These are phyloP conservation scores for Thunnus maccoyii DNA, from an alignment of 2,113 vertebrate species.

Conservation along the genomic window DNA sequence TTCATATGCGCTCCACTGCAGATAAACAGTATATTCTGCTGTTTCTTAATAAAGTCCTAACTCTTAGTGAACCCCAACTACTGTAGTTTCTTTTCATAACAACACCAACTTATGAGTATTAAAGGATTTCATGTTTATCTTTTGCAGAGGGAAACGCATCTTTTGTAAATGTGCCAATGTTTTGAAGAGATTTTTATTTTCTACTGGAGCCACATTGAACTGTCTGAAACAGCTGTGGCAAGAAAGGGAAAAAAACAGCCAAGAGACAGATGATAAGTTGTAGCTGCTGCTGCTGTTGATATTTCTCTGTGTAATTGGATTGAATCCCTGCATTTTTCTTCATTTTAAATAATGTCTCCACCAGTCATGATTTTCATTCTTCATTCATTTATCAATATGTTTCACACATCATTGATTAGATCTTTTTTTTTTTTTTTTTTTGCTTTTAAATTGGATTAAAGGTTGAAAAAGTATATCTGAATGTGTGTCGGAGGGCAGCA, in stretches of 20 bases:
- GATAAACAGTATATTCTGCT: background rate
- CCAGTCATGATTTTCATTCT: background rate
- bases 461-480: background rate
- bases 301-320: conserved; percentile 16
- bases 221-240: conserved; percentile 5
- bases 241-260: background rate
- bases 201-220: background rate
- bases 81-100: background rate
- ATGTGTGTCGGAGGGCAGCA: no score
- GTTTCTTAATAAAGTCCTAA: background rate
- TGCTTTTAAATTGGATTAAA: background rate
- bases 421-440: no score
- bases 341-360: background rate
- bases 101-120: background rate
- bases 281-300: conserved; percentile 15
- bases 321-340: background rate
- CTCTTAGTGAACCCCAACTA: background rate
- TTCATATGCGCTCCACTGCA: background rate
- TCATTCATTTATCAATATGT: no score
- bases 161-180: background rate
- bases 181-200: background rate
- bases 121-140: background rate
- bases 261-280: conserved; percentile 8
- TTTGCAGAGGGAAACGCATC: conserved; percentile 2
- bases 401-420: no score